Conservation (phyloP, 2,888 invertebrate genomes). For the Patella caerulea region DNA sequence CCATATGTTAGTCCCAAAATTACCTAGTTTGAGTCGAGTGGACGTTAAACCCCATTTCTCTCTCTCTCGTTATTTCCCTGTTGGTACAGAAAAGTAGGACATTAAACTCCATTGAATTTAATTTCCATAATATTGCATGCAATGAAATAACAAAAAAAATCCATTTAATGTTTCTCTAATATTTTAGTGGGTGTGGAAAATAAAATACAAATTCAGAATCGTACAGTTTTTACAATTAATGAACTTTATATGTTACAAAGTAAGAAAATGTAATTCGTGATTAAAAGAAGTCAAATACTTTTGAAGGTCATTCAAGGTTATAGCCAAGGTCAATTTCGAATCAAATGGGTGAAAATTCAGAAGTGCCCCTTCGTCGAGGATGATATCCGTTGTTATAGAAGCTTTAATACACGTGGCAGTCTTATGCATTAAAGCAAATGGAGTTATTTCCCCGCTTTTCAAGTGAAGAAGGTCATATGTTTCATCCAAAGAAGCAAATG, state of each 20-base stretch:
- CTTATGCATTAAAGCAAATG: conserved; percentile 44
- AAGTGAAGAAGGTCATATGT: conserved; percentile 37
- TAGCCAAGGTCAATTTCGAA: conserved; percentile 14
- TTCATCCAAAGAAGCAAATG: conserved; percentile 50
- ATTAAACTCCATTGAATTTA: no score
- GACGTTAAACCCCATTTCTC: no score
- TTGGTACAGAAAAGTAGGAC: no score
- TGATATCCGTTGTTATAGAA: conserved; percentile 38
- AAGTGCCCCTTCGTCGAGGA: conserved; percentile 31
- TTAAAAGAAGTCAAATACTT: conserved; percentile 4
- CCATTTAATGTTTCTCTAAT: no score
- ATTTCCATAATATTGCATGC: no score
- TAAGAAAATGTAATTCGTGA: background rate
- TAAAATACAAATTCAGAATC: no score
- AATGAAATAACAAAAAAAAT: no score
- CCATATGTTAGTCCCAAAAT: no score
- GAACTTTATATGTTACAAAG: background rate
- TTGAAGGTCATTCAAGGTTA: background rate
- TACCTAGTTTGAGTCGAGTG: no score
- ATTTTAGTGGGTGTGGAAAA: no score
- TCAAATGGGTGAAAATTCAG: conserved; percentile 52
- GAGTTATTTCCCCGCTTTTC: conserved; percentile 49
- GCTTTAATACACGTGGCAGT: conserved; percentile 36
- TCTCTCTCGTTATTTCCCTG: no score
- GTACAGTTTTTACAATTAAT: no score